Conservation (phyloP, 2,113 vertebrate genomes). For the Probosciger aterrimus region DNA sequence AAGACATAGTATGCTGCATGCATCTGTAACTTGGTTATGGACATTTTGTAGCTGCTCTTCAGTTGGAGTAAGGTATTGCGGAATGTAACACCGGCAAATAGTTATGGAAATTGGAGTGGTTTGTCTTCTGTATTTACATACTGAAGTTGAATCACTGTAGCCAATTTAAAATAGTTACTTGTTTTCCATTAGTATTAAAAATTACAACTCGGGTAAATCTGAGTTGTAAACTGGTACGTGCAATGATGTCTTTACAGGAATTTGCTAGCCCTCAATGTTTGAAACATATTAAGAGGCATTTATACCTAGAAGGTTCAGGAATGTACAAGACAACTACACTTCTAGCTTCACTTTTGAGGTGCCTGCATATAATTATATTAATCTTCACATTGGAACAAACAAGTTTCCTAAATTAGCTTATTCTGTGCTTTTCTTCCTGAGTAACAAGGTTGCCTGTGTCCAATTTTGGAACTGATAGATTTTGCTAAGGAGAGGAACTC, state of each 20-base stretch:
- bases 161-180: not conserved
- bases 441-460: not conserved
- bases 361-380: accelerated
- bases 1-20: not conserved
- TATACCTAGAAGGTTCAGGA: not conserved
- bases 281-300: not conserved
- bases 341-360: not conserved
- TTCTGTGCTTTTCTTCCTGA: not conserved
- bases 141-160: not conserved
- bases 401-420: not conserved
- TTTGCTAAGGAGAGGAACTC: not conserved
- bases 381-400: not conserved
- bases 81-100: not conserved
- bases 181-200: not conserved
- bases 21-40: not conserved
- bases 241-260: not conserved
- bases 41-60: not conserved
- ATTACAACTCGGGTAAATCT: accelerated
- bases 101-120: not conserved
- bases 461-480: not conserved
- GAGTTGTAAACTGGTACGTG: not conserved
- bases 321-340: not conserved
- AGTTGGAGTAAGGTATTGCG: not conserved
- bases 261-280: not conserved
- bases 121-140: not conserved